Conservation (phyloP, 64 coral and sea anemone genomes). For the Anthopleura sola region DNA sequence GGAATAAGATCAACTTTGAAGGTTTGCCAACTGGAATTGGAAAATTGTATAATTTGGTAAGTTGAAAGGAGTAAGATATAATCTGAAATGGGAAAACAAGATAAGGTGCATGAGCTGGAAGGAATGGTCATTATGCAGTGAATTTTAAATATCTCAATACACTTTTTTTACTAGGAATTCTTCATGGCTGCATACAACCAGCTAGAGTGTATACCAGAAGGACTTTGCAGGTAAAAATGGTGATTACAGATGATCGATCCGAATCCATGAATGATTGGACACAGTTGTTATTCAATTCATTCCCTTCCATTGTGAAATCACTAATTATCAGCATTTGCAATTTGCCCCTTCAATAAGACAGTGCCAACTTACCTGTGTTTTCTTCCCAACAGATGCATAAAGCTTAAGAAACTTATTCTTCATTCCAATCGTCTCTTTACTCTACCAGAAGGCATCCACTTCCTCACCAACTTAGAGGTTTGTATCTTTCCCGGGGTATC, state of each 20-base stretch:
- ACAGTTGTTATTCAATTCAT: too few species aligned
- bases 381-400: constrained; percentile 64
- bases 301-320: too few species aligned
- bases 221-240: constrained; percentile 78
- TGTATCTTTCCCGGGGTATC: background rate
- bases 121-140: too few species aligned
- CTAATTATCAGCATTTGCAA: too few species aligned
- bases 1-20: constrained; percentile 99
- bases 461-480: constrained; percentile 87
- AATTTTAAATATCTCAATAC: too few species aligned
- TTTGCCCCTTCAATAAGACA: too few species aligned
- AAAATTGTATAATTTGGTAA: constrained; percentile 93
- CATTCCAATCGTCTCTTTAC: constrained; percentile 93
- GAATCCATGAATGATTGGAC: too few species aligned
- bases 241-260: too few species aligned
- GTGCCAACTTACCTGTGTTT: too few species aligned
- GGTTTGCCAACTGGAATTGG: constrained; percentile 94
- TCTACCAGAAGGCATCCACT: constrained; percentile 96
- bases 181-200: constrained; percentile 98
- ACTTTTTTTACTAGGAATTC: constrained; percentile 42
- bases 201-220: constrained; percentile 97
- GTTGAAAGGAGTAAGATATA: background rate
- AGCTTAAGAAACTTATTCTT: constrained; percentile 86
- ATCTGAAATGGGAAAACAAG: too few species aligned
- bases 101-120: too few species aligned